phyloP scores from a whole-genome alignment of 1,140 invertebrate species.

The Drosophila rufa region DNA sequence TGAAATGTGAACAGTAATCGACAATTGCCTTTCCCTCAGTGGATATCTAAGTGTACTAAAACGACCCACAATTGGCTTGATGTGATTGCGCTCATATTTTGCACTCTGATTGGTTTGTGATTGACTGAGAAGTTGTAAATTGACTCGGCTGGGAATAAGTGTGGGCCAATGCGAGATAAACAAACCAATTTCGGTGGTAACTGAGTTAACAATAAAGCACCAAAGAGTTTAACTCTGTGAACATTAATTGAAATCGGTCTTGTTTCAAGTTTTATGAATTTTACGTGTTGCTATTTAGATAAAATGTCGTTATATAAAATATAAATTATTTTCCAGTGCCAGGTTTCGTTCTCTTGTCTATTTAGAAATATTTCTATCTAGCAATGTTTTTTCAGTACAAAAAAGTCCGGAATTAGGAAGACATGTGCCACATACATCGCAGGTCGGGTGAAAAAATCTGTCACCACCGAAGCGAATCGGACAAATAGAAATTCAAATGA shows the following conservation, averaged over 20 bases:
- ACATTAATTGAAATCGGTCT: slow-evolving; percentile 6
- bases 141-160: slow-evolving; percentile 60
- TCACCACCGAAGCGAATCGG: slow-evolving; percentile 22
- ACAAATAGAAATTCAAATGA: slow-evolving; percentile 56
- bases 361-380: background rate
- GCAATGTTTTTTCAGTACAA: background rate
- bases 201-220: slow-evolving; percentile 28
- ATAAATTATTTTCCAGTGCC: background rate
- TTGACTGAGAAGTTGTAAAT: slow-evolving; percentile 78
- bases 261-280: slow-evolving; percentile 11
- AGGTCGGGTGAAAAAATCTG: slow-evolving; percentile 21
- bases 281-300: too few species aligned
- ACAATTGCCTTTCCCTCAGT: slow-evolving; percentile 5
- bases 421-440: slow-evolving; percentile 17
- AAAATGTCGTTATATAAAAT: background rate
- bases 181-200: slow-evolving; percentile 45
- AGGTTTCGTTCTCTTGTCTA: too few species aligned
- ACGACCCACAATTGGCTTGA: slow-evolving; percentile 64
- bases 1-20: background rate
- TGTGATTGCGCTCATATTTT: slow-evolving; percentile 73
- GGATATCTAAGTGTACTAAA: slow-evolving; percentile 31
- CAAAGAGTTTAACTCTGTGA: slow-evolving; percentile 17
- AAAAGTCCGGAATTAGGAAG: slow-evolving; percentile 11
- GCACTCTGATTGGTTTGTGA: slow-evolving; percentile 64
- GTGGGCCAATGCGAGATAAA: slow-evolving; percentile 52